These are phyloP conservation scores for Archivesica marissinica DNA, from an alignment of 1,140 invertebrate genomes.

Conservation along the genomic window DNA sequence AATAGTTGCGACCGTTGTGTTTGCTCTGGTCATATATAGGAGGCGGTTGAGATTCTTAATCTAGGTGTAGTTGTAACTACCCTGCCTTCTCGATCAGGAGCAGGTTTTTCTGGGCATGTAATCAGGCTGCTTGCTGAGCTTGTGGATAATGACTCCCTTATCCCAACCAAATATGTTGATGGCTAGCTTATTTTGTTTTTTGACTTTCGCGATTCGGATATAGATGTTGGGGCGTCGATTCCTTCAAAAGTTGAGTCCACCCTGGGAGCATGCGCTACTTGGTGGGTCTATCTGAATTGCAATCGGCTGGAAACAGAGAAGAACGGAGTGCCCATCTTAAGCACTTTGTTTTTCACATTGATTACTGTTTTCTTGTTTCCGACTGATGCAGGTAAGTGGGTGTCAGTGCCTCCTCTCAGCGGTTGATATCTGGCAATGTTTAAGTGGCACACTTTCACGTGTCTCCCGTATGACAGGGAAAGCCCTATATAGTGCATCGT, in stretches of 20 bases:
- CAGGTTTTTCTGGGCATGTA: constrained; percentile 21
- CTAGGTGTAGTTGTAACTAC: no score
- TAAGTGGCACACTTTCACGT: constrained; percentile 21
- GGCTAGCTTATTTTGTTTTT: constrained; percentile 33
- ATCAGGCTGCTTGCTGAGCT: constrained; percentile 15
- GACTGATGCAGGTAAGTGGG: constrained; percentile 6
- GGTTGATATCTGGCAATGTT: constrained; percentile 14
- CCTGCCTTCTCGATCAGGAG: no score
- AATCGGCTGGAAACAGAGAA: no score
- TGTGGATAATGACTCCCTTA: neutral
- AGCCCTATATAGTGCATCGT: constrained; percentile 36
- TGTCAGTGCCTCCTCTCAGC: no score
- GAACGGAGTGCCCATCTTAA: constrained; percentile 20
- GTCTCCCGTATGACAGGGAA: neutral
- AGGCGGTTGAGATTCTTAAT: no score
- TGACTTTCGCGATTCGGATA: constrained; percentile 38
- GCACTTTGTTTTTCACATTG: constrained; percentile 59
- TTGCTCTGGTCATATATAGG: constrained; percentile 37
- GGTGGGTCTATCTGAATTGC: no score
- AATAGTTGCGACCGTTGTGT: constrained; percentile 45
- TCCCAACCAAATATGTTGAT: constrained; percentile 43
- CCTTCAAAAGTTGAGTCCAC: constrained; percentile 36
- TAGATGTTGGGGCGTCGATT: constrained; percentile 50
- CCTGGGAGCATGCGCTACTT: neutral
- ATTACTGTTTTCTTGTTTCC: constrained; percentile 54